These are phyloP conservation scores for Thermophis baileyi DNA, from an alignment of 2,113 vertebrate genomes.

Conservation along the genomic window DNA sequence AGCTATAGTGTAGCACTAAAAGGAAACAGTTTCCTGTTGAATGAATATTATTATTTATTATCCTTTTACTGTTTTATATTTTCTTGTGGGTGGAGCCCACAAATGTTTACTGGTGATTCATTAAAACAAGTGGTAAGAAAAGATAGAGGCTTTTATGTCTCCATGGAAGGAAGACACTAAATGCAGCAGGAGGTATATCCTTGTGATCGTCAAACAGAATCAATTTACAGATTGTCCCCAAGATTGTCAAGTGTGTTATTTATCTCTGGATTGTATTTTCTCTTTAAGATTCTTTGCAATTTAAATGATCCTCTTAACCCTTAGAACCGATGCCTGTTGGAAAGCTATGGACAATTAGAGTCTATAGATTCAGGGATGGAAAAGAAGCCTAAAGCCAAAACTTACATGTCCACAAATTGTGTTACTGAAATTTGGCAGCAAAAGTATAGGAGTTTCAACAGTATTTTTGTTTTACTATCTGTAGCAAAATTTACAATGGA, in stretches of 20 bases:
- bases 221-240: background rate
- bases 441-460: background rate
- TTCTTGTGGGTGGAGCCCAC: slow-evolving; percentile 12
- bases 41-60: slow-evolving; percentile 41
- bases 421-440: background rate
- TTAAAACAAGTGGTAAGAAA: background rate
- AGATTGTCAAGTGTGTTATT: background rate
- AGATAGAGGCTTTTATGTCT: background rate
- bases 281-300: background rate
- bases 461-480: background rate
- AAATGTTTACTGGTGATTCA: slow-evolving; percentile 11
- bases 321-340: background rate
- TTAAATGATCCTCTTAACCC: background rate
- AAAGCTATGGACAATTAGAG: background rate
- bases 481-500: background rate
- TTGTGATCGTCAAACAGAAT: background rate
- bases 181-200: background rate
- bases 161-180: background rate
- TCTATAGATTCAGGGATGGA: background rate
- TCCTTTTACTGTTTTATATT: slow-evolving; percentile 11
- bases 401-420: background rate
- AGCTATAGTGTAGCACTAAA: slow-evolving; percentile 26
- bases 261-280: background rate
- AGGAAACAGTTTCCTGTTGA: slow-evolving; percentile 33
- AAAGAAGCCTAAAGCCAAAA: background rate